A percentile compares a stretch with the other conserved stretches of the same genome.
phyloP scores from a whole-genome alignment of 2,888 invertebrate genomes.

The Eucera pruinosa region DNA sequence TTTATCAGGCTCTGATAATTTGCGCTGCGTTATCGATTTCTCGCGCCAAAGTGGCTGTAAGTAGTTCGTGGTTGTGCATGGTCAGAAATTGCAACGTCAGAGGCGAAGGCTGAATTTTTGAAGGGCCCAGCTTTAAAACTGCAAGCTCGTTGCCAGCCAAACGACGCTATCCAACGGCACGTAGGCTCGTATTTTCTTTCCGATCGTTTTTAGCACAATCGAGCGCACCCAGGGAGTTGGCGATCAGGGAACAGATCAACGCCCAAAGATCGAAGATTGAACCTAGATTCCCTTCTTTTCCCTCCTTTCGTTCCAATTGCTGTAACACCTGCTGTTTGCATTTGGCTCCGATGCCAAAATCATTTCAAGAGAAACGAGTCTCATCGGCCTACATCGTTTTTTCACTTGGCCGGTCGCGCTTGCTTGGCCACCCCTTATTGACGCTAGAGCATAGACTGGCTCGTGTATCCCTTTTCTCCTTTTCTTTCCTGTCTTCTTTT shows the following conservation, averaged over 20 bases:
- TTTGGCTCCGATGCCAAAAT: constrained; percentile 77
- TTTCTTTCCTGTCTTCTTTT: constrained; percentile 42
- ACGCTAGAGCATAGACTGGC: constrained; percentile 3
- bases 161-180: constrained; percentile 44
- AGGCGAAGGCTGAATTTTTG: neutral
- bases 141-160: constrained; percentile 49
- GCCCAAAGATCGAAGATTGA: constrained; percentile 48
- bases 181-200: constrained; percentile 38
- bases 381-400: constrained; percentile 48
- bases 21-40: constrained; percentile 16
- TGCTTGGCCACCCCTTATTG: constrained; percentile 10
- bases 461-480: constrained; percentile 28
- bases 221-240: constrained; percentile 4
- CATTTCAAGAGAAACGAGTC: constrained; percentile 63
- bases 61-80: constrained; percentile 25
- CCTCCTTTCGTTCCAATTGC: neutral
- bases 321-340: constrained; percentile 74
- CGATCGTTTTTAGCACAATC: constrained; percentile 29
- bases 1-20: neutral
- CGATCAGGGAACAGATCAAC: constrained; percentile 18
- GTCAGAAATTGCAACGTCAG: neutral
- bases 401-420: constrained; percentile 30
- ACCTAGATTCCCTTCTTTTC: constrained; percentile 11
- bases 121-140: constrained; percentile 51
- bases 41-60: constrained; percentile 3